A percentile compares a stretch with the other conserved stretches of the same genome.
phyloP scores from a whole-genome alignment of 2,797 vertebrate species.

The Acanthurus lineatus region DNA sequence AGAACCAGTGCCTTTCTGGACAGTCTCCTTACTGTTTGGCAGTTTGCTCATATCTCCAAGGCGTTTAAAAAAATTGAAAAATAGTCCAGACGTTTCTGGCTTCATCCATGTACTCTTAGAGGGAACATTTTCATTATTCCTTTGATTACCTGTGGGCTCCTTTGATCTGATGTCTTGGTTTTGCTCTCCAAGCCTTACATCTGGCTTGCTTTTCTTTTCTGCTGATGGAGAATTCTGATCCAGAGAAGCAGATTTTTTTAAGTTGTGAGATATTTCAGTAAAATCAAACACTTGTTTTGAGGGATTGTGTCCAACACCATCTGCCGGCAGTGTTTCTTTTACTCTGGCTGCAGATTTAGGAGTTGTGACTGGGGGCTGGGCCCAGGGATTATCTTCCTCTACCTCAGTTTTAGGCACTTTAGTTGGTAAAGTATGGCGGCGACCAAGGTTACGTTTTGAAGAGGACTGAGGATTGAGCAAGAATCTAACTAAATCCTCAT shows the following conservation, averaged over 20 bases:
- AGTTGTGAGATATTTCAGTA: slow-evolving; percentile 37
- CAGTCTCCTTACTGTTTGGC: slow-evolving; percentile 63
- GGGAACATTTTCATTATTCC: slow-evolving; percentile 50
- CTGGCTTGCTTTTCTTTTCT: slow-evolving; percentile 51
- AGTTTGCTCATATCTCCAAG: slow-evolving; percentile 77
- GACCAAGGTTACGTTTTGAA: slow-evolving; percentile 59
- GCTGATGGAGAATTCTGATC: slow-evolving; percentile 40
- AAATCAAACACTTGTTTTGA: slow-evolving; percentile 60
- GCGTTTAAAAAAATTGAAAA: slow-evolving; percentile 83
- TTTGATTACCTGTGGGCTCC: slow-evolving; percentile 23
- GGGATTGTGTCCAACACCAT: slow-evolving; percentile 33
- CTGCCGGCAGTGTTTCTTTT: slow-evolving; percentile 52
- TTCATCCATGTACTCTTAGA: slow-evolving; percentile 65
- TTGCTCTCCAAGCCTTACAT: slow-evolving; percentile 14
- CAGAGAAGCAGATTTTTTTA: slow-evolving; percentile 16
- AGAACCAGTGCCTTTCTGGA: slow-evolving; percentile 49
- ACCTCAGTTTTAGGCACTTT: slow-evolving; percentile 56
- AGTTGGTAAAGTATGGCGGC: slow-evolving; percentile 79
- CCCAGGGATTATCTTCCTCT: slow-evolving; percentile 59
- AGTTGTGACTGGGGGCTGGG: slow-evolving; percentile 32
- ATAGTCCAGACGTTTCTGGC: slow-evolving; percentile 68
- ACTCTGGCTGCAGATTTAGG: slow-evolving; percentile 41
- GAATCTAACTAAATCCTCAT: slow-evolving; percentile 65
- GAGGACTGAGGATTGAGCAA: slow-evolving; percentile 50
- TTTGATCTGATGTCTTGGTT: slow-evolving; percentile 32